A percentile compares a stretch with the other conserved stretches of the same genome.
These are phyloP conservation scores for Gymnothorax reevesii DNA, from an alignment of 2,797 vertebrate species.

Conservation along the genomic window DNA sequence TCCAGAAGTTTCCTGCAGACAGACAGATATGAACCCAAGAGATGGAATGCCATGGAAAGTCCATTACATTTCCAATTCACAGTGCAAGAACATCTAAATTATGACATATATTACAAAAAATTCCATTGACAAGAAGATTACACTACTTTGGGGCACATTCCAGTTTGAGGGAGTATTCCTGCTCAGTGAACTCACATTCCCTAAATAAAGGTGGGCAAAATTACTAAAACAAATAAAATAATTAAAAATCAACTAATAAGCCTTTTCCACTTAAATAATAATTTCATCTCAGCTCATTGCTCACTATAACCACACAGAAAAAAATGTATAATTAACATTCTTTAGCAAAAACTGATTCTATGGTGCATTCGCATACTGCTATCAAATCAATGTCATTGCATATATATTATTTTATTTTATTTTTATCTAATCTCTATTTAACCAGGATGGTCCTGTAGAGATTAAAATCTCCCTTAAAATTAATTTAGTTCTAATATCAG, in stretches of 20 bases:
- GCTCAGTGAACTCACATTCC: no score
- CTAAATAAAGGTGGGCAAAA: no score
- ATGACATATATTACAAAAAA: no score
- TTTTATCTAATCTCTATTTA: neutral
- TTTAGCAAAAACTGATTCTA: neutral
- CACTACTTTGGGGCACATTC: no score
- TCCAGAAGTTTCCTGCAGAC: constrained; percentile 90
- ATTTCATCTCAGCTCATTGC: neutral
- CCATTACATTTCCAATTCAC: neutral
- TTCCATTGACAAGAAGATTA: no score
- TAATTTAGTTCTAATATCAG: neutral
- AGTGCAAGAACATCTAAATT: no score
- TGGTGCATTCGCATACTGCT: neutral
- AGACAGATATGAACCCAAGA: constrained; percentile 1
- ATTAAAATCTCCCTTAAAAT: no score
- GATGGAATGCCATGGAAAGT: neutral
- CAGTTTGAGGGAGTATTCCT: no score
- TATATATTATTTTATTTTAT: neutral
- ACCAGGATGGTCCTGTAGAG: no score
- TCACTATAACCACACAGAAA: neutral
- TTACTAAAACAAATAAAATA: no score
- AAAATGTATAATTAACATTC: neutral
- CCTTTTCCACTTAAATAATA: neutral
- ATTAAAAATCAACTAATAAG: neutral
- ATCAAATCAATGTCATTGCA: neutral